These are phyloP conservation scores for Yasuhikotakia modesta DNA, from an alignment of 2,797 vertebrate species.

Conservation along the genomic window DNA sequence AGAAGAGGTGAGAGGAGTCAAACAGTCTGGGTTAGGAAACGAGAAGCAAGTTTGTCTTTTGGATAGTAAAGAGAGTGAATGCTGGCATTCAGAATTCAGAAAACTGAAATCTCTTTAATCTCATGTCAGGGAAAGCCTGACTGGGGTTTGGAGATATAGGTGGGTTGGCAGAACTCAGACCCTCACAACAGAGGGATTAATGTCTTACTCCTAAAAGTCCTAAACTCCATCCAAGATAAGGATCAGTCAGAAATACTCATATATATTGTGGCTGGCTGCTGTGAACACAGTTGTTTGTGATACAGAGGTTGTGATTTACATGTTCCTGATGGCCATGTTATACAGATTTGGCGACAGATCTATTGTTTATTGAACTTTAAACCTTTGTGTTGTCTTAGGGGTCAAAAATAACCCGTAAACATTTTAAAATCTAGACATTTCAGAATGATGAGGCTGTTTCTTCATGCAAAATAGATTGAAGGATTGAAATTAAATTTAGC, in stretches of 20 bases:
- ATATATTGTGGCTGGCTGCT: background rate
- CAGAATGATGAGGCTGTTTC: too few relatives aligned
- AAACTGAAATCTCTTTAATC: slow-evolving; percentile 55
- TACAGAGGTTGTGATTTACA: slow-evolving; percentile 2
- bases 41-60: slow-evolving; percentile 1
- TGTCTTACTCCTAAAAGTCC: slow-evolving; percentile 55
- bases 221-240: slow-evolving; percentile 60
- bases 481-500: too few relatives aligned
- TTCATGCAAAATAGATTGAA: too few relatives aligned
- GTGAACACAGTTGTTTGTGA: slow-evolving; percentile 18
- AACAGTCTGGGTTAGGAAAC: slow-evolving; percentile 19
- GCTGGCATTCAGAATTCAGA: slow-evolving; percentile 22
- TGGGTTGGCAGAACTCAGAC: slow-evolving; percentile 59
- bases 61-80: background rate
- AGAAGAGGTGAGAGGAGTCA: background rate
- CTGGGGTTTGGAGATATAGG: slow-evolving; percentile 33
- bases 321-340: slow-evolving; percentile 25
- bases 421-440: too few relatives aligned
- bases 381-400: too few relatives aligned
- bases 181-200: slow-evolving; percentile 64
- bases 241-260: slow-evolving; percentile 50
- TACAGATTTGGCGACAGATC: slow-evolving; percentile 16
- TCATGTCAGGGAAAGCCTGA: slow-evolving; percentile 28
- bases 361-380: too few relatives aligned
- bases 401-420: too few relatives aligned